Evolutionary conservation across 2,797 vertebrate species (phyloP).

Genomic region (Cygnus olor): DNA sequence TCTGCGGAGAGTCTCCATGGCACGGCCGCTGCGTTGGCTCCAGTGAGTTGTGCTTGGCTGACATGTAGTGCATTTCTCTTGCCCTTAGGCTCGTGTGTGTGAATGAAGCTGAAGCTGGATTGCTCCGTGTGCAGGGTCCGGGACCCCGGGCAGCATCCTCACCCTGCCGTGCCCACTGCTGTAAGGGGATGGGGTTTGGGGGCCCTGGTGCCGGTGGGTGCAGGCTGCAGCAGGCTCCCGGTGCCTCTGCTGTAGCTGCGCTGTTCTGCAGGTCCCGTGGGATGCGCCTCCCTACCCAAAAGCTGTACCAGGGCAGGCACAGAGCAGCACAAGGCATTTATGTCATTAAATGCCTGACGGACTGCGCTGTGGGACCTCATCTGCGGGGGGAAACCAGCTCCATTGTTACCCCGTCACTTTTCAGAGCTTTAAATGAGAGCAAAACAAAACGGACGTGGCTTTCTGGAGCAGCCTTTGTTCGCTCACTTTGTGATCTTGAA

Average conservation of each 20-base stretch:
- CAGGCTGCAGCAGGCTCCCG: not conserved
- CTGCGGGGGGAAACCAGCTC: not conserved
- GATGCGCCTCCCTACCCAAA: not conserved
- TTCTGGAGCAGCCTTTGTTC: slow-evolving; percentile 33
- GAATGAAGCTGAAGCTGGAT: not conserved
- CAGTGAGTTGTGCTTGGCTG: not conserved
- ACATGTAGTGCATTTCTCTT: not conserved
- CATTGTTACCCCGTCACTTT: slow-evolving; percentile 50
- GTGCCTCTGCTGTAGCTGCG: not conserved
- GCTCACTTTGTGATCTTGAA: not conserved
- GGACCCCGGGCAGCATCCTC: not conserved
- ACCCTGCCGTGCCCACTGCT: rapidly evolving
- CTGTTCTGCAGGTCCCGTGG: not conserved
- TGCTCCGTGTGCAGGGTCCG: not conserved
- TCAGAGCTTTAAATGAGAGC: slow-evolving; percentile 7
- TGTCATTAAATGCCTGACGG: not conserved
- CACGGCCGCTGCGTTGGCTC: rapidly evolving
- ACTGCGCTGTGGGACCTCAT: not conserved
- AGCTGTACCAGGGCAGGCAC: not conserved
- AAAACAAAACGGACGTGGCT: slow-evolving; percentile 26
- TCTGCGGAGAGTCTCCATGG: rapidly evolving
- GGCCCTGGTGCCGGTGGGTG: rapidly evolving
- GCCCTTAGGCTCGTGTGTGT: rapidly evolving
- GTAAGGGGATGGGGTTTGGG: not conserved
- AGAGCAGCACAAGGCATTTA: slow-evolving; percentile 13